phyloP scores from a whole-genome alignment of 2,888 invertebrate species.

The Plutella xylostella region DNA sequence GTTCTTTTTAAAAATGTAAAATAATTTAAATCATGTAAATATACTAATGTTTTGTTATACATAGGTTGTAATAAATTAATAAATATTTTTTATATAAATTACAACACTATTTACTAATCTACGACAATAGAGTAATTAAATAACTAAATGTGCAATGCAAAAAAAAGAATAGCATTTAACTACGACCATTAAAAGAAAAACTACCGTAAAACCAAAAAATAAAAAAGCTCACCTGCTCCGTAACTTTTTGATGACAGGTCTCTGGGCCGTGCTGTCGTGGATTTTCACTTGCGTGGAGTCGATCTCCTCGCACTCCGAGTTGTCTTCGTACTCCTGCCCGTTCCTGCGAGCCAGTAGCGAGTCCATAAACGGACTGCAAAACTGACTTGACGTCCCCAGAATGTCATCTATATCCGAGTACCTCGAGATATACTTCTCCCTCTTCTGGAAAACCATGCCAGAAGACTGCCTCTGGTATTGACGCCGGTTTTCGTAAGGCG shows the following conservation, averaged over 20 bases:
- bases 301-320: slow-evolving; percentile 75
- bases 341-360: slow-evolving; percentile 58
- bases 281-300: slow-evolving; percentile 83
- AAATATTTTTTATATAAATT: no score
- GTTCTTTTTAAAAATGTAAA: no score
- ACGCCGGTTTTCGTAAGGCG: slow-evolving; percentile 79
- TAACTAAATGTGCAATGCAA: neutral
- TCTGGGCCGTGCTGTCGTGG: slow-evolving; percentile 81
- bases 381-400: slow-evolving; percentile 73
- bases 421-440: slow-evolving; percentile 79
- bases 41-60: no score
- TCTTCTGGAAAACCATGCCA: slow-evolving; percentile 36
- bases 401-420: slow-evolving; percentile 92
- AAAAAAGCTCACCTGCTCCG: slow-evolving; percentile 57
- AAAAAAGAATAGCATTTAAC: neutral
- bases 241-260: slow-evolving; percentile 75
- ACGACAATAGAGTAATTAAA: no score
- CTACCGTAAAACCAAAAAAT: neutral
- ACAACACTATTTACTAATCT: no score
- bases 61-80: no score
- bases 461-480: slow-evolving; percentile 32
- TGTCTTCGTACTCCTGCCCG: slow-evolving; percentile 51
- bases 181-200: neutral
- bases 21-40: no score
- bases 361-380: slow-evolving; percentile 76